Percentiles rank a stretch among this genome's conserved stretches.
These are phyloP conservation scores for Trachythela sp. DNA, from an alignment of 64 coral and sea anemone species.

Conservation along the genomic window DNA sequence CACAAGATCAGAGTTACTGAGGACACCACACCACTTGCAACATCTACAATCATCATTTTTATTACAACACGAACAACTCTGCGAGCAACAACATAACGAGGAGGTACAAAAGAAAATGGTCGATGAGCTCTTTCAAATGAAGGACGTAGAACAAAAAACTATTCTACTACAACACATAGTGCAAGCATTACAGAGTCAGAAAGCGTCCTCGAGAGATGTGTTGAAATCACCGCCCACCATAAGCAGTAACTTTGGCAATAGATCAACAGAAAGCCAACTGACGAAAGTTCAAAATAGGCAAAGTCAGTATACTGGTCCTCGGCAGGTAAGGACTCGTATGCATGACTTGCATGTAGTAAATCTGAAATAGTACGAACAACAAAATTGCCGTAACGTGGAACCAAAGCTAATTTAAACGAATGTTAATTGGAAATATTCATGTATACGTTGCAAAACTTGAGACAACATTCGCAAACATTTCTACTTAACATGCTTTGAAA, in stretches of 20 bases:
- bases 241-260: not conserved
- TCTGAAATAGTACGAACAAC: too few species aligned
- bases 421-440: too few species aligned
- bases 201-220: not conserved
- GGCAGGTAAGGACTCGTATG: not conserved
- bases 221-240: not conserved
- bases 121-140: not conserved
- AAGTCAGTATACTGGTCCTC: not conserved
- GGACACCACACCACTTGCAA: not conserved
- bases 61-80: not conserved
- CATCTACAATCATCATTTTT: not conserved
- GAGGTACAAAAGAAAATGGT: not conserved
- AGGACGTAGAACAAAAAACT: not conserved
- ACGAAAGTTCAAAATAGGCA: not conserved
- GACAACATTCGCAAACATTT: too few species aligned
- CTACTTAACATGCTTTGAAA: too few species aligned
- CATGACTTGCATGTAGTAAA: not conserved
- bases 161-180: not conserved
- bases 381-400: too few species aligned
- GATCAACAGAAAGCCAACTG: not conserved
- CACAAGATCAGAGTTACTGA: not conserved
- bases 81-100: not conserved
- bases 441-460: too few species aligned
- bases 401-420: too few species aligned
- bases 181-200: not conserved